phyloP scores from a whole-genome alignment of 2,113 vertebrate genomes.

The Notothenia coriiceps region DNA sequence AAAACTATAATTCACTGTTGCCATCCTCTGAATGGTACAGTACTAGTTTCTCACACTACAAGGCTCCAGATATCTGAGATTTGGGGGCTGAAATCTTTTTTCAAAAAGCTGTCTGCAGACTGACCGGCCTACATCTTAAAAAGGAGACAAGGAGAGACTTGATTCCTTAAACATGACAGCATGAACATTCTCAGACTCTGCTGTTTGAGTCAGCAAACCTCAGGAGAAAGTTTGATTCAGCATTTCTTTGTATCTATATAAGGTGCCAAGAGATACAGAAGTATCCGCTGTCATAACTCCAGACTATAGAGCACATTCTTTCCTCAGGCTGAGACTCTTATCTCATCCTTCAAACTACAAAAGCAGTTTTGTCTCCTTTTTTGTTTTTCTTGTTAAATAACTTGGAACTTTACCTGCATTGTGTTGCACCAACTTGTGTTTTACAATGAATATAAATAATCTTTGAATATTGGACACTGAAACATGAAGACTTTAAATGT shows the following conservation, averaged over 20 bases:
- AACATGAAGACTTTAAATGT: not conserved
- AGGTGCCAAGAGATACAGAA: not conserved
- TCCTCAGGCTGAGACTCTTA: no score
- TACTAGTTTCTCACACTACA: not conserved
- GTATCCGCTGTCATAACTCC: no score
- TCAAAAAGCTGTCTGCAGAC: slow-evolving; percentile 1
- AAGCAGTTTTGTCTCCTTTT: no score
- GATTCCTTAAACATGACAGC: slow-evolving; percentile 8
- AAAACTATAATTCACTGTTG: not conserved
- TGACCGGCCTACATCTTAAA: not conserved
- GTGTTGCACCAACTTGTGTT: no score
- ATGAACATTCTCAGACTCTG: not conserved
- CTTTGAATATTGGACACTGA: no score
- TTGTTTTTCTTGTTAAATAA: no score
- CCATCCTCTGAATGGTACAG: not conserved
- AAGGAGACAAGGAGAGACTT: not conserved
- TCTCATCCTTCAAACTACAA: no score
- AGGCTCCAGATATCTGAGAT: not conserved
- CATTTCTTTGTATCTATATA: not conserved
- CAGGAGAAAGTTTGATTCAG: not conserved
- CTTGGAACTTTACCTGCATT: no score
- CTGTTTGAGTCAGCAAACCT: slow-evolving; percentile 20
- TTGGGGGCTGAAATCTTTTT: not conserved
- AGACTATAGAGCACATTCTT: no score
- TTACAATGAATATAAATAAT: no score